Evolutionary conservation across 2,797 vertebrate species (phyloP), one percentile per base, ranked within the genome.

Genomic region (Dendrocincla tyrannina): DNA sequence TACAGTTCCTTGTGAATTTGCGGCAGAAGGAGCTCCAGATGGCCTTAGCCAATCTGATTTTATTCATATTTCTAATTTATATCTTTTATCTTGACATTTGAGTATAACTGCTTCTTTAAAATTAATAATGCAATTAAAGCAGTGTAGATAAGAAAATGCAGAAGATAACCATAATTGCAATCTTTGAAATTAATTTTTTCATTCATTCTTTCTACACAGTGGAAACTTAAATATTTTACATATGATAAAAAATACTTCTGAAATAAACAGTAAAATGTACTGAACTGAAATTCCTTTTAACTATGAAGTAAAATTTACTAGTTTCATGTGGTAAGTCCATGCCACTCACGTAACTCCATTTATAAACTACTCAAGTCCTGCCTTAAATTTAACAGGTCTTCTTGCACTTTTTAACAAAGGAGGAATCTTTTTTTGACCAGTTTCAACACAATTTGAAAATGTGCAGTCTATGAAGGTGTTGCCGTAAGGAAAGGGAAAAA

Each of bases 21-120:
- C 84, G 66, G 70, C 91, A 95, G 91, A 96, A 96, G 90, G 83
- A 84, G 73, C 24, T 94, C 83, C 91, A 94, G 76, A 91, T 97
- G 90, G 93, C 62, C 58, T 88, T 84, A 77, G 32, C 33, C 68
- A 75, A 33, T 78, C 49, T 86, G 84, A 85, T 93, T 94, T 96
- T 85, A 80, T 69, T 93, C 49, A 9, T 72, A 46, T 69, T 92
- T 78, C 52, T 74, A 69, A 79, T 87, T 82, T 75, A 32, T 79
- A 42, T 87, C 3, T 67, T 95, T 75, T 76, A 82, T 89, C 79
- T 68, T 94, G 79, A 91, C 73, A 95, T 91, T 93, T 95, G 41
- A 83, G 10, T 85, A 25, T 74, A 84, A 85, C 17, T 75, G 37
- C n/a, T 60, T 76, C 56, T 93, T 79, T 94, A 56, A 80, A 91